Evolutionary conservation across 2,797 vertebrate genomes (phyloP), one percentile per base, ranked within the genome.

Genomic region (Petrocephalus sullivani): DNA sequence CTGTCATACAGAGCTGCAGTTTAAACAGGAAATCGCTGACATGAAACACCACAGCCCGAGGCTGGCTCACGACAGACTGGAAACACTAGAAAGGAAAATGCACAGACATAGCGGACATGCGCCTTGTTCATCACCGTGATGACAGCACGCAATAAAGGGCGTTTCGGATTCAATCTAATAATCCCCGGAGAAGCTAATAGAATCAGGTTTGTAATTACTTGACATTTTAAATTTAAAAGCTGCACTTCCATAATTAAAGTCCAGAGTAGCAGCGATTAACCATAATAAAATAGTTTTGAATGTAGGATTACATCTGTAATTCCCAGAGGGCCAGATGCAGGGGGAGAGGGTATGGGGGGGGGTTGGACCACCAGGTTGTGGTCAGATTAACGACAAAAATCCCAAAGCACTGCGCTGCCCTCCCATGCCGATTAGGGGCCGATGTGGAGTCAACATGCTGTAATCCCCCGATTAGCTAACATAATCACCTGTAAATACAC

Each of bases 401-500:
- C 94, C 93, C 93, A 91, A 91, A 90, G 92, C 91, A 86, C 88
- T 53, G 81, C 90, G 64, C 89, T 90, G 92, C 91, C 94, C 94
- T 94, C 91, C 89, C 71, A 90, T 84, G 91, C 91, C 90, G 94
- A 87, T 96, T 94, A 94, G 88, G 84, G 91, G 92, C 92, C 93
- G 91, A 93, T 95, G 95, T 95, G 93, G 94, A 93, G 90, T 92
- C 93, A 94, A 96, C 96, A 96, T 93, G 95, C 95, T 96, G 96
- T 96, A 96, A 96, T 96, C 96, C 94, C 90, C 89, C 89, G 94
- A 96, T 96, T 96, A 96, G 93, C 94, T 94, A 93, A 94, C 94
- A 96, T 96, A 96, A 96, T 96, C 94, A 96, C 93, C 95, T 96
- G 94, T 96, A 95, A 96, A 95, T 94, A 95, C 95, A 95, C 93